Conservation (phyloP, 2,888 invertebrate genomes). For the Cephus sareptanus region DNA sequence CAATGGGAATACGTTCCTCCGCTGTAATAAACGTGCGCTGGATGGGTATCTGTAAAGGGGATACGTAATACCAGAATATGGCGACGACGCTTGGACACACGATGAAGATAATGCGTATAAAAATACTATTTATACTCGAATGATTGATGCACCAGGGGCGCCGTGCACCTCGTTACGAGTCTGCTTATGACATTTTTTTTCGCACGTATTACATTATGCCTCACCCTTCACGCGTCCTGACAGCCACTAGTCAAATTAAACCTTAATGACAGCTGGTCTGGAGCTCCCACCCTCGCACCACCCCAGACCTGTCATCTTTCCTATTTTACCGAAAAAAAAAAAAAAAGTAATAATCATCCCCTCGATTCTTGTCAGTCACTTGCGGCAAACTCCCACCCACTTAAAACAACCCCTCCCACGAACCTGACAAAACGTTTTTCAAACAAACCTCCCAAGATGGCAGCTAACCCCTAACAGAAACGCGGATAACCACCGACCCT, state of each 20-base stretch:
- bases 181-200: slow-evolving; percentile 25
- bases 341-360: slow-evolving; percentile 22
- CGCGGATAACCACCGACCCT: not conserved
- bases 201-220: slow-evolving; percentile 20
- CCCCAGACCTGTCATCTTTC: slow-evolving; percentile 7
- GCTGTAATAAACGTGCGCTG: not conserved
- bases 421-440: not conserved
- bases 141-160: slow-evolving; percentile 36
- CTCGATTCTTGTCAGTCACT: slow-evolving; percentile 22
- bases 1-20: not conserved
- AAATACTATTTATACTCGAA: slow-evolving; percentile 38
- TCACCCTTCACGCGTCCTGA: slow-evolving; percentile 25
- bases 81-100: not conserved
- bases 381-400: slow-evolving; percentile 15
- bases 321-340: slow-evolving; percentile 13
- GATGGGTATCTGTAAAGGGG: not conserved
- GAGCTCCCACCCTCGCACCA: slow-evolving; percentile 24
- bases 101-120: slow-evolving; percentile 32
- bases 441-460: not conserved
- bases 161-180: slow-evolving; percentile 35
- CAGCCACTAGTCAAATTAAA: slow-evolving; percentile 36
- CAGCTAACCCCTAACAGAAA: not conserved
- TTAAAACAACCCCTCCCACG: not conserved
- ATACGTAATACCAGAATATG: not conserved
- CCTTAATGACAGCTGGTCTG: slow-evolving; percentile 44